Base-by-base conservation (phyloP, 2,888 invertebrate species). In the Synanthedon myopaeformis region DNA sequence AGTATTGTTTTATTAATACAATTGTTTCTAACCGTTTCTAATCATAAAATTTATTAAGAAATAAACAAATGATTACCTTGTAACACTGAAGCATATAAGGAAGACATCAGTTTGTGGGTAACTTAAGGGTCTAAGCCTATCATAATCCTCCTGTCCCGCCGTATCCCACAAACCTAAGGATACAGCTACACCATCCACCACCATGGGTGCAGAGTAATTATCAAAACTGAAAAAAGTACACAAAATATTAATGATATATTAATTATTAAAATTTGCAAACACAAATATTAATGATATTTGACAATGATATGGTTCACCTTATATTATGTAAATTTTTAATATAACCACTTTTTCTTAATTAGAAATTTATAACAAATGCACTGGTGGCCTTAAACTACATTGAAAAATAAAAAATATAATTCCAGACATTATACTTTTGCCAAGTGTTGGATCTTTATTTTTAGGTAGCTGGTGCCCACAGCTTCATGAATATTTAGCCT, bases 91-190 rank as follows among this genome's bases (percentile, higher is more conserved):
- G 90, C 99, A 99, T 87, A 99, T 97, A 71, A 99, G 93, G 89
- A 99, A 99, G 61, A 99, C 99, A 88, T 99, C 99, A 62, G 99
- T 99, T 91, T 98, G 98, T 73, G 99, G 98, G 84, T 99, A 99
- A 65, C 97, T 97, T 60, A 99, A 90, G 49, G 99, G 98, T 67
- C 98, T 91, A 61, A 99, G 89, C 79, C 98, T 91, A 79, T 99
- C 98, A 76, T 99, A 99, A 78, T 98, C 97, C 86, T 98, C 97
- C 84, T 99, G 98, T 14, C 97, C 97, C 13, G 98, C 98, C 56
- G 98, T 99, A 86, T 99, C 99, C 99, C 99, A 99, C 52, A 99
- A 89, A 13, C 98, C 98, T 66, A 99, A 85, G 67, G 97, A 97
- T 12, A 99, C 98, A 59, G 97, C 96, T 66, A 98, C 96, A 61